These are phyloP conservation scores for Chelonus insularis DNA, from an alignment of 1,140 invertebrate species.

Conservation along the genomic window DNA sequence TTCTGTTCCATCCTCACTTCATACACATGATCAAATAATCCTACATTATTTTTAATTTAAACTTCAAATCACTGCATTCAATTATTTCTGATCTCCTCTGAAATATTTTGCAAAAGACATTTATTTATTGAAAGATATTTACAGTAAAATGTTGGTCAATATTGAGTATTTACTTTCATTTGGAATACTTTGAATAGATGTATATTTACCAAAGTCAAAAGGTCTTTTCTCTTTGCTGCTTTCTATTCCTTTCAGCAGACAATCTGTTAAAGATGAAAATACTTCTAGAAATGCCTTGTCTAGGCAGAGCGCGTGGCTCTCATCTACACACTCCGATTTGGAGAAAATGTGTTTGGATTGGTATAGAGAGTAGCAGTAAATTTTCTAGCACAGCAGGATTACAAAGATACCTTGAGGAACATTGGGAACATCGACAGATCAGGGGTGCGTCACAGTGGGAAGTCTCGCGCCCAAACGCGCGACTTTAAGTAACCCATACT, in stretches of 20 bases:
- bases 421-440: no score
- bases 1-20: neutral
- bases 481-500: no score
- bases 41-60: no score
- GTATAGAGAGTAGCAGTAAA: constrained; percentile 20
- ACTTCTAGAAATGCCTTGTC: no score
- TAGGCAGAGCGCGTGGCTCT: constrained; percentile 19
- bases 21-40: no score
- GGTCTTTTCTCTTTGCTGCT: no score
- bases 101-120: neutral
- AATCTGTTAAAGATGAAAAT: neutral
- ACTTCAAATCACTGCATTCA: no score
- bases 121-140: no score
- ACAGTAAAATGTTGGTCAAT: neutral
- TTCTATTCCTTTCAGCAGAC: no score
- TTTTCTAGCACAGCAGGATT: constrained; percentile 20
- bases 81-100: no score
- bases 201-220: neutral
- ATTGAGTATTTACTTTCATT: neutral
- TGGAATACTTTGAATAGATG: neutral
- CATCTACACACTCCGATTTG: neutral
- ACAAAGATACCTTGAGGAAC: neutral
- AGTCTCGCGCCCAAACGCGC: no score
- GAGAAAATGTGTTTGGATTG: constrained; percentile 9
- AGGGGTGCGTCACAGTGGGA: no score